Conservation (phyloP, 2,888 invertebrate genomes). For the Baronia brevicornis region DNA sequence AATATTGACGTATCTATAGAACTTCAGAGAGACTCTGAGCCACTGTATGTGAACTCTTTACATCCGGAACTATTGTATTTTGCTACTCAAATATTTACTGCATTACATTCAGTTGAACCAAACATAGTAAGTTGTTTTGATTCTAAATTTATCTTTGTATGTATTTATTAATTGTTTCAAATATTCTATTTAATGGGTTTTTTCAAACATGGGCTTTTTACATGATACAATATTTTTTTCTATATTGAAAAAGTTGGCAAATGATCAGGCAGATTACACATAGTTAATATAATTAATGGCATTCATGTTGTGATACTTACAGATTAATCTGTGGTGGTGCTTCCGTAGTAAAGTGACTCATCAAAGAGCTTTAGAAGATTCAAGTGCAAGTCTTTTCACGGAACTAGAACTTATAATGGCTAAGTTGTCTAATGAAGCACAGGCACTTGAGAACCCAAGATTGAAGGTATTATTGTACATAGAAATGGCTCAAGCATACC, state of each 20-base stretch:
- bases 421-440: constrained; percentile 54
- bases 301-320: constrained; percentile 19
- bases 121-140: constrained; percentile 48
- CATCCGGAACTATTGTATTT: constrained; percentile 69
- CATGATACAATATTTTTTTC: no score
- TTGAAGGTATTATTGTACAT: constrained; percentile 59
- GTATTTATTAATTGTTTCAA: no score
- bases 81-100: constrained; percentile 51
- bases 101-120: constrained; percentile 40
- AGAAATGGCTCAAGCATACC: constrained; percentile 79
- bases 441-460: constrained; percentile 38
- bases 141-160: constrained; percentile 3
- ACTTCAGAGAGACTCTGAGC: constrained; percentile 79
- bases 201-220: no score
- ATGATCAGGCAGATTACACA: no score
- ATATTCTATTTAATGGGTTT: no score
- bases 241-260: no score
- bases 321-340: constrained; percentile 81
- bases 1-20: constrained; percentile 47
- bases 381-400: constrained; percentile 79
- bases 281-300: no score
- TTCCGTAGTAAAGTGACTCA: constrained; percentile 83
- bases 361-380: constrained; percentile 85
- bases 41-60: constrained; percentile 78
- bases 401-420: constrained; percentile 71